Conservation (phyloP, 2,113 vertebrate species). For the Clarias magur region DNA sequence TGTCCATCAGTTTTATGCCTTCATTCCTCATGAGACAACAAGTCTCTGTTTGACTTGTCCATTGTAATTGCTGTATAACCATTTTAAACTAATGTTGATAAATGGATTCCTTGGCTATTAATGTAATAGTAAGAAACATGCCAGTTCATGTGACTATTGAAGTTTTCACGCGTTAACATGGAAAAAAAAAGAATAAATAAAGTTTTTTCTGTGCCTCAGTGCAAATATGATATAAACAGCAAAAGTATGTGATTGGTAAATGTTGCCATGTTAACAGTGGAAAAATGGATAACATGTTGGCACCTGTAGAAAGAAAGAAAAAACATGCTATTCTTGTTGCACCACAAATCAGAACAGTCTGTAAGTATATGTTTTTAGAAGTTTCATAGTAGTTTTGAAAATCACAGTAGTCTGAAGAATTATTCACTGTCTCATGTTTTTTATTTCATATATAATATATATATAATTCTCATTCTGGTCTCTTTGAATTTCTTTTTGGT, state of each 20-base stretch:
- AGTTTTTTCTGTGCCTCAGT: not conserved
- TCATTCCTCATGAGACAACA: too few species aligned
- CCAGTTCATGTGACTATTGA: not conserved
- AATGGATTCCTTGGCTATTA: not conserved
- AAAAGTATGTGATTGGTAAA: not conserved
- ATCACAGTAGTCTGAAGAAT: not conserved
- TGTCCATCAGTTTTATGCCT: too few species aligned
- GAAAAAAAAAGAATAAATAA: not conserved
- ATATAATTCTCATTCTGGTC: not conserved
- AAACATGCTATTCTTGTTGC: not conserved
- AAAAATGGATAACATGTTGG: not conserved
- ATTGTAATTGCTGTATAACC: not conserved
- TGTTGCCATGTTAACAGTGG: not conserved
- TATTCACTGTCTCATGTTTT: not conserved
- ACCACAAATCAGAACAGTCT: not conserved
- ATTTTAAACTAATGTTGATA: not conserved
- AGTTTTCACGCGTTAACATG: not conserved
- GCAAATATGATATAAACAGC: not conserved
- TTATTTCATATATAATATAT: not conserved
- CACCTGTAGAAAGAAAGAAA: not conserved
- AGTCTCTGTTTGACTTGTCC: too few species aligned
- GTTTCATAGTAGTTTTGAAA: not conserved
- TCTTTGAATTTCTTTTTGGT: constrained; percentile 10
- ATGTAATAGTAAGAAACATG: not conserved
- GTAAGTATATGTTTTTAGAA: not conserved